These are phyloP conservation scores for Poecilobothrus nobilitatus DNA, from an alignment of 2,888 invertebrate genomes.

Conservation along the genomic window DNA sequence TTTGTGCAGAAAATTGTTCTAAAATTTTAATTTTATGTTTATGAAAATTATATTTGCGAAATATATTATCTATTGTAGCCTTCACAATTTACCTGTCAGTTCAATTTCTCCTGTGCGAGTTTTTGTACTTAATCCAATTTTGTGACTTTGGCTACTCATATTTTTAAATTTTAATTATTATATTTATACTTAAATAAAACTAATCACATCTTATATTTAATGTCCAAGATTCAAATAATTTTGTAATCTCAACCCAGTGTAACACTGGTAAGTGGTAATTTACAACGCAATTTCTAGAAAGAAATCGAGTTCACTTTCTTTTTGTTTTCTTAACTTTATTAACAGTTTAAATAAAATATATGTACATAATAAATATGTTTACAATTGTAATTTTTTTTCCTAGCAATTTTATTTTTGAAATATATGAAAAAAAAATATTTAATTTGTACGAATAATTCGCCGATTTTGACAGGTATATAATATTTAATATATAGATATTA, in stretches of 20 bases:
- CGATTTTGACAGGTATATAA: not conserved
- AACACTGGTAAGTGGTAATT: not conserved
- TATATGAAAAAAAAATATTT: not conserved
- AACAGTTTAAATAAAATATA: too few relatives aligned
- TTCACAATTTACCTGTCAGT: slow-evolving; percentile 46
- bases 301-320: not conserved
- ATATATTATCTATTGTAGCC: not conserved
- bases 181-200: not conserved
- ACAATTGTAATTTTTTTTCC: too few relatives aligned
- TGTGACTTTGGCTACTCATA: slow-evolving; percentile 44
- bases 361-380: too few relatives aligned
- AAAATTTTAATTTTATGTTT: slow-evolving; percentile 12
- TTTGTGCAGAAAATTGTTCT: slow-evolving; percentile 73
- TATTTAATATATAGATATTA: not conserved
- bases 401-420: too few relatives aligned
- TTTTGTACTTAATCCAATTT: slow-evolving; percentile 46
- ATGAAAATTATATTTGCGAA: not conserved
- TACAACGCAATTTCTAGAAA: not conserved
- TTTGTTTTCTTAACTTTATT: too few relatives aligned
- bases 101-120: slow-evolving; percentile 52
- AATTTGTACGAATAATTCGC: not conserved
- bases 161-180: slow-evolving; percentile 13
- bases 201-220: not conserved
- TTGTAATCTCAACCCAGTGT: not conserved
- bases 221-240: not conserved